Evolutionary conservation across 2,113 vertebrate species (phyloP), one percentile per base, ranked within the genome.

Genomic region (Proteles cristata): DNA sequence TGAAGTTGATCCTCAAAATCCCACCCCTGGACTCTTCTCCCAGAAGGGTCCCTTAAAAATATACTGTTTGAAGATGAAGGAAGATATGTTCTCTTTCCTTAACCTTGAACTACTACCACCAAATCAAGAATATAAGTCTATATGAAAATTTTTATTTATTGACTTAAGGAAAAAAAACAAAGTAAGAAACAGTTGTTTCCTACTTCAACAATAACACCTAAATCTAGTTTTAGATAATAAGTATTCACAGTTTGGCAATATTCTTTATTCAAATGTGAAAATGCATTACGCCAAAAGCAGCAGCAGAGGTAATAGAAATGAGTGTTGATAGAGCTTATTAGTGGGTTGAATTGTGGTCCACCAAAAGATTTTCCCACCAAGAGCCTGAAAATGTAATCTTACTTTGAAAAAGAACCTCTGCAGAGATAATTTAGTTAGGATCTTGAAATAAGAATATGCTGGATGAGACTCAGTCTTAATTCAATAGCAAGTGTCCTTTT

Each of bases 171-270:
- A 58, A 84, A 43, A 43, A 94, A 71, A 86, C 6, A 5, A 92
- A 94, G 50, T 28, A 66, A 82, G 63, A 80, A 90, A 91, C 2
- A 58, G 84, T 2, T 21, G n/a, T 65, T 83, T 66, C 3, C 11
- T 79, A 65, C 4, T 85, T 97, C 2, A 73, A 33, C 2, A 14
- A 81, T 15, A 93, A 65, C 35, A 45, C 45, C 12, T 88, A 92
- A 95, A 95, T 66, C 3, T 85, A 25, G 77, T 68, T 93, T 91
- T 25, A 76, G 25, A 91, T 82, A 86, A 80, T 74, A 53, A 94
- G 12, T 69, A 26, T 43, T 17, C 43, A 2, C 5, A 80, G 33
- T 26, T 69, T 90, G 65, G 11, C 23, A 71, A 69, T 76, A 85
- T 39, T 77, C 50, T 63, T 77, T 76, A 73, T 85, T 92, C 53